These are phyloP conservation scores for Morpho helenor DNA, from an alignment of 2,888 invertebrate species.

Conservation along the genomic window DNA sequence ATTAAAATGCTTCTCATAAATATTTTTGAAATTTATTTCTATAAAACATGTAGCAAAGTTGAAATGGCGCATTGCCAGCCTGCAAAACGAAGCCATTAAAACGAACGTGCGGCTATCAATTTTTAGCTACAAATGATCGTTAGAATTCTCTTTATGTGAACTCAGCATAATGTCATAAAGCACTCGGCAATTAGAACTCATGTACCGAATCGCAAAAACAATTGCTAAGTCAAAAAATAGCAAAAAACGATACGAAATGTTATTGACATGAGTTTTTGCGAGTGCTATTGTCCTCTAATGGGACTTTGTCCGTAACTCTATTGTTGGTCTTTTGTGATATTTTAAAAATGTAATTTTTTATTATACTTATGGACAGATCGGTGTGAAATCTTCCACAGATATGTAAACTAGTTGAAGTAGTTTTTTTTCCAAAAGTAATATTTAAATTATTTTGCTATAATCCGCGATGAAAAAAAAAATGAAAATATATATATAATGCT, in stretches of 20 bases:
- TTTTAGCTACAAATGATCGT: constrained; percentile 5
- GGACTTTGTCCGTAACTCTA: constrained; percentile 30
- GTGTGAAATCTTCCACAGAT: too few species aligned
- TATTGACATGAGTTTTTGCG: constrained; percentile 48
- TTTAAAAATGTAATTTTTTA: constrained; percentile 1
- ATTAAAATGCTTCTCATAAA: too few species aligned
- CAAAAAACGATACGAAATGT: constrained; percentile 40
- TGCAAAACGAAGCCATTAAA: constrained; percentile 3
- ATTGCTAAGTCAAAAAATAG: constrained; percentile 20
- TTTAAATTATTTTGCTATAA: too few species aligned
- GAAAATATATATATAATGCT: too few species aligned
- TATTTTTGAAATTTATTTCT: constrained; percentile 3
- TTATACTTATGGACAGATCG: neutral
- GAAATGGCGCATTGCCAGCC: constrained; percentile 4
- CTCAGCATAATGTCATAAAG: constrained; percentile 11
- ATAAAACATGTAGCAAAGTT: constrained; percentile 4
- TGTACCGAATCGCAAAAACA: constrained; percentile 29
- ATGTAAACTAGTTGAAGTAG: too few species aligned
- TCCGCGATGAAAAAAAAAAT: too few species aligned
- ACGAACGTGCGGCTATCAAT: constrained; percentile 4
- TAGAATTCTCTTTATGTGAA: constrained; percentile 13
- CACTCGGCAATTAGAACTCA: constrained; percentile 26
- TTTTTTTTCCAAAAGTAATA: too few species aligned
- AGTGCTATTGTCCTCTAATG: constrained; percentile 45
- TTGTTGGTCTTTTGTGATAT: neutral